Evolutionary conservation across 2,113 vertebrate genomes (phyloP).

Genomic region (Paramormyrops kingsleyae): DNA sequence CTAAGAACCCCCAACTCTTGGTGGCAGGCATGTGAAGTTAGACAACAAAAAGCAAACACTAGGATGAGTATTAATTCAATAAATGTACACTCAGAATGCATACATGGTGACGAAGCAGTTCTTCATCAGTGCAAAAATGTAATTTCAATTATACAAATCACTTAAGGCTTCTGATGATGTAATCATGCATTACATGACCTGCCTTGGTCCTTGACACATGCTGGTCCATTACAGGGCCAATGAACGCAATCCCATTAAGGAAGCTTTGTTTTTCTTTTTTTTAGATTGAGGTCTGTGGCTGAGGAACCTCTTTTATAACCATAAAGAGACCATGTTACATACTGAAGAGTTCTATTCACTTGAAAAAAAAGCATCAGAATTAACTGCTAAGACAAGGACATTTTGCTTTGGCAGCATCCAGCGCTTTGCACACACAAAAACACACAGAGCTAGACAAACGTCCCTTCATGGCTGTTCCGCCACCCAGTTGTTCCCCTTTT

Average conservation of each 20-base stretch:
- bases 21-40: not conserved
- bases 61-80: not conserved
- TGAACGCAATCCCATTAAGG: not conserved
- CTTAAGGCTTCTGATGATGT: not conserved
- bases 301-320: not conserved
- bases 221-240: not conserved
- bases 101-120: not conserved
- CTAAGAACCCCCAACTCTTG: not conserved
- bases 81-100: not conserved
- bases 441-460: not conserved
- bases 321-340: not conserved
- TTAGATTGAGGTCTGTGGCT: not conserved
- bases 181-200: not conserved
- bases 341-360: not conserved
- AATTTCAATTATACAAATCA: not conserved
- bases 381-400: not conserved
- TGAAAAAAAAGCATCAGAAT: not conserved
- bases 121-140: not conserved
- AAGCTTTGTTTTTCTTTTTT: not conserved
- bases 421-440: not conserved
- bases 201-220: not conserved
- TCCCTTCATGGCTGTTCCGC: not conserved
- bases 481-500: not conserved
- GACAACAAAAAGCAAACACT: not conserved
- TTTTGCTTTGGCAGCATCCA: not conserved